These are phyloP conservation scores for Chaenogobius annularis DNA, from an alignment of 2,113 vertebrate species.

Conservation along the genomic window DNA sequence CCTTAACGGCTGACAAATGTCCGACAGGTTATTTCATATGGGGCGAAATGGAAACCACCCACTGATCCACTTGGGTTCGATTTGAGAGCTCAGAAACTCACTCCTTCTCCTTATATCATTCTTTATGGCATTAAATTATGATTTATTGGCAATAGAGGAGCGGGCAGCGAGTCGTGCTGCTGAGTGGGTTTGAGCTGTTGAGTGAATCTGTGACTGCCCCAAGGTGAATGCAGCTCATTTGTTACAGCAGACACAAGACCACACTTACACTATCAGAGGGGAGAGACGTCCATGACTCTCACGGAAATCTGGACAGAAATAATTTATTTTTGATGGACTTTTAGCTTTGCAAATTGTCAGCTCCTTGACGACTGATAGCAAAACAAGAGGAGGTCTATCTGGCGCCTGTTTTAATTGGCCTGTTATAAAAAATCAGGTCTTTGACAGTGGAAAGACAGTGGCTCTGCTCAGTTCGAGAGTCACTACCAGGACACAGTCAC, in stretches of 20 bases:
- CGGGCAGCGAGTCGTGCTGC: constrained; percentile 13
- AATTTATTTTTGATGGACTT: constrained; percentile 19
- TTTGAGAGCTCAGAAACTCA: constrained; percentile 38
- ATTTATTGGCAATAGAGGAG: constrained; percentile 54
- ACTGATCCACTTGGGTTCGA: constrained; percentile 29
- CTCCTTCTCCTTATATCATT: constrained; percentile 42
- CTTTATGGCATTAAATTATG: constrained; percentile 59
- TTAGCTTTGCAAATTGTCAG: constrained; percentile 14
- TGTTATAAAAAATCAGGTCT: background rate
- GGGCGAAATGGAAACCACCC: constrained; percentile 46
- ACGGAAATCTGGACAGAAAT: constrained; percentile 20
- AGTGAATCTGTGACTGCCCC: constrained; percentile 21
- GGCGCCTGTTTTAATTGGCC: constrained; percentile 37
- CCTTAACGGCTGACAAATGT: constrained; percentile 37
- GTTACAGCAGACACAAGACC: constrained; percentile 25
- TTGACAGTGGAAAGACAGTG: constrained; percentile 18
- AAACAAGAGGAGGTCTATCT: constrained; percentile 20
- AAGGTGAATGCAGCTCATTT: constrained; percentile 44
- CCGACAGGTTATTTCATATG: constrained; percentile 33
- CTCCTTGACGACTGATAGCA: constrained; percentile 8
- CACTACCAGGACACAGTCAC: constrained; percentile 18
- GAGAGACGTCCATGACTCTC: background rate
- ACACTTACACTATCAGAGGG: constrained; percentile 11
- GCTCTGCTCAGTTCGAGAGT: constrained; percentile 33
- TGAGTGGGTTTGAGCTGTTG: constrained; percentile 46